Evolutionary conservation across 2,888 invertebrate species (phyloP).

Genomic region (Esperia sulphurella): DNA sequence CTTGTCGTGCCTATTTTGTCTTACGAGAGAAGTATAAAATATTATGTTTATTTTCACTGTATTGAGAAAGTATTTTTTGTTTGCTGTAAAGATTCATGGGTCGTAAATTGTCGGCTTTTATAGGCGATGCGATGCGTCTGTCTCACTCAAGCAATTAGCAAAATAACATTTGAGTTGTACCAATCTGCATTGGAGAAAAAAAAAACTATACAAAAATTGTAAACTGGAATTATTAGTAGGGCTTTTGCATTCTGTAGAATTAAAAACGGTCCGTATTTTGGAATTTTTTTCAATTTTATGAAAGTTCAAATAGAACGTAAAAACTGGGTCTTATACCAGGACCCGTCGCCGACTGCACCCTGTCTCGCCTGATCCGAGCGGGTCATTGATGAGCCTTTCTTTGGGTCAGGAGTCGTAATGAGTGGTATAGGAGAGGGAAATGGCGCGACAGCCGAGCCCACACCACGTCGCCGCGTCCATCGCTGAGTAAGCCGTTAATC

Average conservation of each 20-base stretch:
- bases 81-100: background rate
- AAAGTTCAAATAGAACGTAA: too few relatives aligned
- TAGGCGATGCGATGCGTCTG: background rate
- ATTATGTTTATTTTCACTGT: background rate
- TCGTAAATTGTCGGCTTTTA: background rate
- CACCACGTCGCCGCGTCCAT: slow-evolving; percentile 4
- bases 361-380: too few relatives aligned
- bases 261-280: too few relatives aligned
- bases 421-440: slow-evolving; percentile 18
- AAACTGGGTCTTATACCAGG: too few relatives aligned
- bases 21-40: background rate
- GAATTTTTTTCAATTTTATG: too few relatives aligned
- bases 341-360: too few relatives aligned
- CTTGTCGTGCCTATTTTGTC: background rate
- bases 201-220: too few relatives aligned
- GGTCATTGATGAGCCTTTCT: too few relatives aligned
- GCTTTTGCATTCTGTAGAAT: too few relatives aligned
- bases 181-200: background rate
- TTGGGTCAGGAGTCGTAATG: background rate
- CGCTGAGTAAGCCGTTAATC: slow-evolving; percentile 21
- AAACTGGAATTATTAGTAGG: too few relatives aligned
- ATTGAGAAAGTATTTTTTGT: slow-evolving; percentile 6
- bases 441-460: slow-evolving; percentile 12
- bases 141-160: background rate
- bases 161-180: background rate